These are phyloP conservation scores for Bacillus rossius DNA, from an alignment of 1,140 invertebrate genomes.

Conservation along the genomic window DNA sequence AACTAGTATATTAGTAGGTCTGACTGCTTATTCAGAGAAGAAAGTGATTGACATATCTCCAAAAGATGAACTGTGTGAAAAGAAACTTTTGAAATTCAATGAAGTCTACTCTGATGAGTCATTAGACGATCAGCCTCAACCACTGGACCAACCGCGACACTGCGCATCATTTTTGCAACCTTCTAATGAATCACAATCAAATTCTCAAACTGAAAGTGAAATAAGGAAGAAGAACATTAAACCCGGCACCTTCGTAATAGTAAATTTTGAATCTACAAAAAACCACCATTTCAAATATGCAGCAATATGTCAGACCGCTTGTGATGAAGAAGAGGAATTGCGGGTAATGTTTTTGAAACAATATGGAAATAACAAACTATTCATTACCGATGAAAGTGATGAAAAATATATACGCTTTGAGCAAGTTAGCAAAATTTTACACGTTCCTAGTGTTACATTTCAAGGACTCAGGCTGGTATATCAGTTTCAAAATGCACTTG, in stretches of 20 bases:
- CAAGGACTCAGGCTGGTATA: neutral
- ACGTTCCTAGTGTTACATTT: neutral
- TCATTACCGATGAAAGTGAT: neutral
- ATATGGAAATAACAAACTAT: conserved; percentile 3
- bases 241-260: neutral
- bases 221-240: neutral
- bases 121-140: neutral
- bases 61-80: neutral
- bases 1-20: neutral
- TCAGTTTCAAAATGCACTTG: neutral
- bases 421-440: neutral
- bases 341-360: conserved; percentile 4
- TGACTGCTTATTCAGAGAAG: neutral
- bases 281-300: neutral
- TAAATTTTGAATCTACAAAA: neutral
- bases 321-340: neutral
- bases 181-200: neutral
- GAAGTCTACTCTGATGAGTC: neutral
- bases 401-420: conserved; percentile 3
- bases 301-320: neutral
- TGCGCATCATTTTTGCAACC: neutral
- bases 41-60: neutral
- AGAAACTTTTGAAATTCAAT: neutral
- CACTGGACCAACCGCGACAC: neutral
- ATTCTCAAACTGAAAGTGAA: neutral